These are phyloP conservation scores for Agapostemon virescens DNA, from an alignment of 2,888 invertebrate genomes.

Conservation along the genomic window DNA sequence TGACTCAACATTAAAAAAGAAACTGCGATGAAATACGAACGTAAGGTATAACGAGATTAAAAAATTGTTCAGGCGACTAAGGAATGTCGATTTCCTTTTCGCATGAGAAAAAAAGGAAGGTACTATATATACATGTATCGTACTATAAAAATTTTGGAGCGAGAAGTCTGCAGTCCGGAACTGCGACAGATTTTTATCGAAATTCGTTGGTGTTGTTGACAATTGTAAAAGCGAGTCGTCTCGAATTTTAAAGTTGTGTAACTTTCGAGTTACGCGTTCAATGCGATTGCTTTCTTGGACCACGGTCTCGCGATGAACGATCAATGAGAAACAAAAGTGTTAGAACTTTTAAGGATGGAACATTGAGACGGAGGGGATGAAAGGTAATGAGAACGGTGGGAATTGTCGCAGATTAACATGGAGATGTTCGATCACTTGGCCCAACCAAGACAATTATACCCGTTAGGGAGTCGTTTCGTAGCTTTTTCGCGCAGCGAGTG, in stretches of 20 bases:
- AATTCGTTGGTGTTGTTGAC: conserved; percentile 18
- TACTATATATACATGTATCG: too few species aligned
- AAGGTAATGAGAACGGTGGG: conserved; percentile 7
- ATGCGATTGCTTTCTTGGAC: conserved; percentile 17
- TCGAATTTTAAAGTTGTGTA: not conserved
- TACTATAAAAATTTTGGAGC: conserved; percentile 26
- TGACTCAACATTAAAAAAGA: not conserved
- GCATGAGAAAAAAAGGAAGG: not conserved
- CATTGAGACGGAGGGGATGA: not conserved
- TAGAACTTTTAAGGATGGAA: not conserved
- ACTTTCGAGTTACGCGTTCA: not conserved
- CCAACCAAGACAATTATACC: not conserved
- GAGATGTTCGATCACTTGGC: conserved; percentile 32
- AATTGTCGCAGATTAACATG: not conserved
- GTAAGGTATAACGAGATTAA: not conserved
- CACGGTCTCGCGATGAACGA: conserved; percentile 24
- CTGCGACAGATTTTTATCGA: conserved; percentile 27
- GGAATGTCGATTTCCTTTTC: not conserved
- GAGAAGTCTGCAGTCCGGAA: conserved; percentile 43
- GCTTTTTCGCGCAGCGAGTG: conserved; percentile 30
- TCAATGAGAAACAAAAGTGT: not conserved
- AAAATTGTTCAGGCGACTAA: not conserved
- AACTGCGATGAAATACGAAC: conserved; percentile 18
- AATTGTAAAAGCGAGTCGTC: conserved; percentile 12
- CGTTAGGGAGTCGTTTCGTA: conserved; percentile 26